phyloP scores from a whole-genome alignment of 2,113 vertebrate species.

The Felis catus region F.catus_Fca126_mat1.0 CM031419.1:164442501-164443000 shows the following conservation, averaged over 20 bases:
- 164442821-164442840: neutral
- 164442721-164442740: neutral
- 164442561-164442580: neutral
- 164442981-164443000: neutral
- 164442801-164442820: neutral
- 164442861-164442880: neutral
- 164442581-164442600: neutral
- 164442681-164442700: neutral
- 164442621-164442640: neutral
- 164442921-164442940: neutral
- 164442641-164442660: neutral
- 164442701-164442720: conserved; percentile 3
- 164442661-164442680: neutral
- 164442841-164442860: neutral
- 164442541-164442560: neutral
- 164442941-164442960: neutral
- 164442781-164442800: conserved; percentile 12
- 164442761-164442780: neutral
- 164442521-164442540: neutral
- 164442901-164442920: neutral
- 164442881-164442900: neutral
- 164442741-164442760: neutral
- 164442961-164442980: neutral
- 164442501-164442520: neutral
- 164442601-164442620: neutral